These are phyloP conservation scores for Pangasius sanitwongsei DNA, from an alignment of 2,797 vertebrate genomes.

Conservation along the genomic window DNA sequence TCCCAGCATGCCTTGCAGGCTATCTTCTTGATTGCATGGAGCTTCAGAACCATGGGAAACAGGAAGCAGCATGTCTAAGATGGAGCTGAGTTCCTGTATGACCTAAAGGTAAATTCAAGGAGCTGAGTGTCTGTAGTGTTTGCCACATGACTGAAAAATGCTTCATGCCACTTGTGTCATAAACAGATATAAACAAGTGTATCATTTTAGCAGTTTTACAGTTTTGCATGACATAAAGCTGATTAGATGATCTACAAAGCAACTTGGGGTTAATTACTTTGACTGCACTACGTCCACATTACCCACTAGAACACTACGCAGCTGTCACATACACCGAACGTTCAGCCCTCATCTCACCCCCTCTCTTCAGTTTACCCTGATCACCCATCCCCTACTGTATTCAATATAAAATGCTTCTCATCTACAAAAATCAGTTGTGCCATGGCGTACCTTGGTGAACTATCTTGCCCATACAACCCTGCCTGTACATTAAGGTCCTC, in stretches of 20 bases:
- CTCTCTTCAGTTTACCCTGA: not conserved
- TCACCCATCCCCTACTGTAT: not conserved
- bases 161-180: not conserved
- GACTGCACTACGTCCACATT: not conserved
- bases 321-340: not conserved
- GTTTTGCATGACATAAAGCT: not conserved
- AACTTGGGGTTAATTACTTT: not conserved
- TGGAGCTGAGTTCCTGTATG: slow-evolving; percentile 54
- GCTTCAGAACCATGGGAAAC: slow-evolving; percentile 23
- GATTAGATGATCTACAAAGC: not conserved
- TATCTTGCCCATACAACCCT: not conserved
- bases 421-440: not conserved
- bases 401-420: not conserved
- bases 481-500: not conserved
- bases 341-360: not conserved
- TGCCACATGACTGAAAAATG: no score
- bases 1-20: slow-evolving; percentile 64
- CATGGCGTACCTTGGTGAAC: not conserved
- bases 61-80: slow-evolving; percentile 50
- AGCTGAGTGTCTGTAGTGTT: not conserved
- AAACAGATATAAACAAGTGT: not conserved
- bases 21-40: slow-evolving; percentile 48
- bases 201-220: not conserved
- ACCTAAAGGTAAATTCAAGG: slow-evolving; percentile 64
- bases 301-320: not conserved